A percentile compares a stretch with the other conserved stretches of the same genome.
phyloP scores from a whole-genome alignment of 2,797 vertebrate species.

The Anableps anableps region DNA sequence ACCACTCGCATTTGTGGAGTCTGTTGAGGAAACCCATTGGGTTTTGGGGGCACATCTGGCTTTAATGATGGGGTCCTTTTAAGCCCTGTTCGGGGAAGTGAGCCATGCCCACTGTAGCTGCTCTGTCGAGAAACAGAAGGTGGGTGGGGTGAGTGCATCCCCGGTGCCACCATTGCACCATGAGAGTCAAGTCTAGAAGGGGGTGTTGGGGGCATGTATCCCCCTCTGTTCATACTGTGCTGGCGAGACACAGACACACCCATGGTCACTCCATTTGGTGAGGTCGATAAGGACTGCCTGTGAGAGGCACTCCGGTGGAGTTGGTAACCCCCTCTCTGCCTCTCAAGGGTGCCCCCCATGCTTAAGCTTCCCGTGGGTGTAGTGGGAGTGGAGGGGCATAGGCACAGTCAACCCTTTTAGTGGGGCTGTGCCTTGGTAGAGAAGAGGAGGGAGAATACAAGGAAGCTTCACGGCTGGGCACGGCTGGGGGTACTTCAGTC shows the following conservation, averaged over 20 bases:
- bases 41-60: slow-evolving; percentile 98
- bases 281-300: slow-evolving; percentile 94
- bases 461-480: slow-evolving; percentile 96
- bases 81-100: slow-evolving; percentile 93
- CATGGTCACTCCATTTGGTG: slow-evolving; percentile 93
- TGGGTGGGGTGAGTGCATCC: slow-evolving; percentile 83
- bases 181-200: slow-evolving; percentile 97
- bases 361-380: slow-evolving; percentile 89
- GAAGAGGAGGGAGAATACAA: slow-evolving; percentile 97
- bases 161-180: slow-evolving; percentile 86
- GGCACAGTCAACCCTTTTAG: slow-evolving; percentile 97
- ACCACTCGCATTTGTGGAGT: slow-evolving; percentile 93
- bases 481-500: slow-evolving; percentile 93
- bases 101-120: slow-evolving; percentile 94
- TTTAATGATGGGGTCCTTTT: slow-evolving; percentile 97
- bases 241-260: slow-evolving; percentile 94
- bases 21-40: slow-evolving; percentile 92
- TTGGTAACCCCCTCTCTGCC: slow-evolving; percentile 86
- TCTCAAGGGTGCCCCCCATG: slow-evolving; percentile 89
- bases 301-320: slow-evolving; percentile 96
- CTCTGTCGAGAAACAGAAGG: slow-evolving; percentile 92
- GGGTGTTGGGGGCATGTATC: slow-evolving; percentile 88
- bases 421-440: slow-evolving; percentile 95
- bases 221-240: slow-evolving; percentile 93
- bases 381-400: slow-evolving; percentile 86